Conservation (phyloP, 2,113 vertebrate genomes). For the Vulpes vulpes region DNA sequence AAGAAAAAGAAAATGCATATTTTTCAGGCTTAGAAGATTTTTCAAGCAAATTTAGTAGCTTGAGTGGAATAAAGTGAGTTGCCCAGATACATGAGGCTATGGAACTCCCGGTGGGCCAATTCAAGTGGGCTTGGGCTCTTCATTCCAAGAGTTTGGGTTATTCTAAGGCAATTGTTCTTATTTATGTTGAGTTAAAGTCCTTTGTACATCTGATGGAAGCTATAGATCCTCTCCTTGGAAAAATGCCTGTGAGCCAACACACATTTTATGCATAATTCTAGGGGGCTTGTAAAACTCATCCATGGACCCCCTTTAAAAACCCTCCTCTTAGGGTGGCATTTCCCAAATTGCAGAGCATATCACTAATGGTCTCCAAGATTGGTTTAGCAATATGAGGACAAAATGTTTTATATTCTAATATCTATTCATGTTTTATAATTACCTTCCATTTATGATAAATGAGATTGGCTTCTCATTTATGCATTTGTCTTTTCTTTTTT, state of each 20-base stretch:
- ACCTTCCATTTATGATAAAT: neutral
- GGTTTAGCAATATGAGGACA: neutral
- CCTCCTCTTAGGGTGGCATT: neutral
- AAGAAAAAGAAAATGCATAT: neutral
- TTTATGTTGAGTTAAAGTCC: neutral
- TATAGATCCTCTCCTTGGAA: neutral
- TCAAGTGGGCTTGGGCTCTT: neutral
- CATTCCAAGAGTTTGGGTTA: neutral
- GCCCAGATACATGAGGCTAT: neutral
- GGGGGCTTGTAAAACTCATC: neutral
- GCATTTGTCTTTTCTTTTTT: neutral
- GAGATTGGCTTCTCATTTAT: constrained; percentile 18
- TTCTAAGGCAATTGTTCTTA: neutral
- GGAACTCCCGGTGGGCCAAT: neutral
- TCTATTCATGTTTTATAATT: constrained; percentile 24
- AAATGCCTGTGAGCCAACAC: neutral
- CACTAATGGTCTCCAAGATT: neutral
- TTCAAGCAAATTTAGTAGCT: neutral
- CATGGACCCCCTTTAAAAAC: neutral
- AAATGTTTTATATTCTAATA: neutral
- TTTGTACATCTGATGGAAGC: neutral
- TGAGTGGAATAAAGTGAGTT: constrained; percentile 1
- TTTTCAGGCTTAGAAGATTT: constrained; percentile 38
- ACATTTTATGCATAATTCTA: neutral
- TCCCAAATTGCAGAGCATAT: neutral